Conservation (phyloP, 1,140 invertebrate genomes). For the Drosophila pruinosa region DNA sequence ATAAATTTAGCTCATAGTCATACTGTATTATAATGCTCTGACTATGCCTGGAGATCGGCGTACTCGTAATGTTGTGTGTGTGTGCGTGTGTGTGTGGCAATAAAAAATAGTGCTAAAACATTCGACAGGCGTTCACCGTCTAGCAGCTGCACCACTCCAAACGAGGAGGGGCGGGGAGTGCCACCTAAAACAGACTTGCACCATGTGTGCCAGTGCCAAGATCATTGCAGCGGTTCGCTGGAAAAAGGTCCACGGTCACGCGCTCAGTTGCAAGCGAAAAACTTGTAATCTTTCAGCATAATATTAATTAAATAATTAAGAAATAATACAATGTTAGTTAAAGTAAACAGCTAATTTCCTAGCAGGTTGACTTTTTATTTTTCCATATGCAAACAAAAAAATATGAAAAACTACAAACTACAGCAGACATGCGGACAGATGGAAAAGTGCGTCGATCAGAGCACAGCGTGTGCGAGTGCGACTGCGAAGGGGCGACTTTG, state of each 20-base stretch:
- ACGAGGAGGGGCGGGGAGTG: neutral
- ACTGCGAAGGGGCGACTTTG: conserved; percentile 19
- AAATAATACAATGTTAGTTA: neutral
- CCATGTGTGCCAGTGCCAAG: conserved; percentile 75
- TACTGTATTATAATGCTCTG: conserved; percentile 18
- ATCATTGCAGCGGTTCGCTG: conserved; percentile 27
- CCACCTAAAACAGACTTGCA: conserved; percentile 70
- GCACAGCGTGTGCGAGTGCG: neutral
- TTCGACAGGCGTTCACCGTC: conserved; percentile 58
- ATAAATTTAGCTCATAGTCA: conserved; percentile 76
- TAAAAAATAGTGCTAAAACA: conserved; percentile 81
- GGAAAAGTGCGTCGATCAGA: conserved; percentile 20
- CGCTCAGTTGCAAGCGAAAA: conserved; percentile 57
- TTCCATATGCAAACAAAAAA: conserved; percentile 11
- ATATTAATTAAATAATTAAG: neutral
- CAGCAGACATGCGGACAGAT: neutral
- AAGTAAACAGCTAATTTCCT: conserved; percentile 16
- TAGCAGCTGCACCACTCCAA: conserved; percentile 44
- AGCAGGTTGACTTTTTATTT: conserved; percentile 20
- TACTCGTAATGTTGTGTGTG: neutral
- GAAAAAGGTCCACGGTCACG: conserved; percentile 72
- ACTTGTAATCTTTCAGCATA: neutral
- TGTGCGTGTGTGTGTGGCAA: conserved; percentile 49
- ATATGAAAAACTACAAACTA: conserved; percentile 15
- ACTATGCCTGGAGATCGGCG: neutral